A percentile compares a stretch with the other conserved stretches of the same genome.
phyloP scores from a whole-genome alignment of 2,113 vertebrate genomes.

The Stegastes partitus region DNA sequence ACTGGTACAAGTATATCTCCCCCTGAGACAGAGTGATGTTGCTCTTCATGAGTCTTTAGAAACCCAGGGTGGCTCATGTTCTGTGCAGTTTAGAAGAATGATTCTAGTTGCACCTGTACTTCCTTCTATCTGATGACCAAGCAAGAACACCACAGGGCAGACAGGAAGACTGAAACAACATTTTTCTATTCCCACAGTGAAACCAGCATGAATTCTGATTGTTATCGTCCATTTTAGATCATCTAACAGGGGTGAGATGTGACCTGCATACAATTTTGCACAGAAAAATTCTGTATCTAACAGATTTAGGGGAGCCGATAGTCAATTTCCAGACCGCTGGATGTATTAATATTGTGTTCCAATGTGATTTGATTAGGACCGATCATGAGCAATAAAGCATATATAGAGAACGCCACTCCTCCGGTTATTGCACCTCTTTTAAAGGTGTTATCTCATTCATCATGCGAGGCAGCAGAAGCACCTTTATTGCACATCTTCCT shows the following conservation, averaged over 20 bases:
- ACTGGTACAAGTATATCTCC: background rate
- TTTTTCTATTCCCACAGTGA: background rate
- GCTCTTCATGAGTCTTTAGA: background rate
- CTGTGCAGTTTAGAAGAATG: conserved; percentile 7
- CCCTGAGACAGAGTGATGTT: background rate
- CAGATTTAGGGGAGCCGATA: background rate
- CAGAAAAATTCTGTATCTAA: background rate
- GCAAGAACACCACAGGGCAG: background rate
- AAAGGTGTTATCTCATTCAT: background rate
- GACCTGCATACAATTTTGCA: background rate
- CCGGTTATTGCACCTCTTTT: background rate
- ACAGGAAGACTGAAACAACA: background rate
- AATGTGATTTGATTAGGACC: background rate
- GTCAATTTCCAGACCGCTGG: background rate
- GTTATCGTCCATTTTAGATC: background rate
- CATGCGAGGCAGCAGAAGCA: background rate
- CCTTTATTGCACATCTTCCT: background rate
- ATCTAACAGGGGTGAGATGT: conserved; percentile 9
- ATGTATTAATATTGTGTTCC: background rate
- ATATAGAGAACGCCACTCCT: background rate
- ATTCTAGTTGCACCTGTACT: background rate
- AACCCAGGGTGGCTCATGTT: background rate
- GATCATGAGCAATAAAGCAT: background rate
- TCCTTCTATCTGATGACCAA: conserved; percentile 5
- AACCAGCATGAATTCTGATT: background rate